These are phyloP conservation scores for Cataglyphis albicans DNA, from an alignment of 2,888 invertebrate genomes.

Conservation along the genomic window DNA sequence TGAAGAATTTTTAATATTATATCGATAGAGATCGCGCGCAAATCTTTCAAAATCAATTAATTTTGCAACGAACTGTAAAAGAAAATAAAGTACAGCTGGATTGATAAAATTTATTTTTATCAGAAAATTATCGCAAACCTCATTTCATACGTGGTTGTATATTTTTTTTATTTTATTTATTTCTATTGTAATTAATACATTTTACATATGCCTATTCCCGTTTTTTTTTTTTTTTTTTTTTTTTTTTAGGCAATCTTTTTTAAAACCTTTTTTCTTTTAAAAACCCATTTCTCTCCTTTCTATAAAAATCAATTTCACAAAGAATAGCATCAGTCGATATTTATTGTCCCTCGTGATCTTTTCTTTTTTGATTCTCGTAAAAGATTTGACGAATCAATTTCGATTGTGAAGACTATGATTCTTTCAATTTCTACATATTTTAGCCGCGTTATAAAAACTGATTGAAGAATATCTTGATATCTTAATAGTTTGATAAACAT, in stretches of 20 bases:
- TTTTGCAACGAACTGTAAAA: neutral
- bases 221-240: neutral
- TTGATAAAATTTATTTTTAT: neutral
- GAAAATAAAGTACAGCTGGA: neutral
- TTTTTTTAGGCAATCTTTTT: neutral
- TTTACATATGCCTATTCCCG: neutral
- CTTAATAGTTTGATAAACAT: neutral
- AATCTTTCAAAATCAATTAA: slow-evolving; percentile 5
- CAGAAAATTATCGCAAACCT: neutral
- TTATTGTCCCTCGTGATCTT: neutral
- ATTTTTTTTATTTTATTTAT: neutral
- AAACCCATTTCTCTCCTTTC: neutral
- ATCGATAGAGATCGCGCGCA: neutral
- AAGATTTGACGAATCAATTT: neutral
- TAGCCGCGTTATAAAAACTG: neutral
- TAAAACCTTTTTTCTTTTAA: neutral
- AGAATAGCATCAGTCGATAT: neutral
- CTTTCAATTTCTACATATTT: neutral
- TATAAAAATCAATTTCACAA: neutral
- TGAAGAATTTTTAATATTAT: neutral
- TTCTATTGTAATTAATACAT: neutral
- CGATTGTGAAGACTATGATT: neutral
- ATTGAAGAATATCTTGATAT: neutral
- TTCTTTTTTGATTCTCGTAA: neutral
- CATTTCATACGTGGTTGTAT: neutral